Evolutionary conservation across 2,113 vertebrate genomes (phyloP).

Genomic region (Capreolus pygargus): DNA sequence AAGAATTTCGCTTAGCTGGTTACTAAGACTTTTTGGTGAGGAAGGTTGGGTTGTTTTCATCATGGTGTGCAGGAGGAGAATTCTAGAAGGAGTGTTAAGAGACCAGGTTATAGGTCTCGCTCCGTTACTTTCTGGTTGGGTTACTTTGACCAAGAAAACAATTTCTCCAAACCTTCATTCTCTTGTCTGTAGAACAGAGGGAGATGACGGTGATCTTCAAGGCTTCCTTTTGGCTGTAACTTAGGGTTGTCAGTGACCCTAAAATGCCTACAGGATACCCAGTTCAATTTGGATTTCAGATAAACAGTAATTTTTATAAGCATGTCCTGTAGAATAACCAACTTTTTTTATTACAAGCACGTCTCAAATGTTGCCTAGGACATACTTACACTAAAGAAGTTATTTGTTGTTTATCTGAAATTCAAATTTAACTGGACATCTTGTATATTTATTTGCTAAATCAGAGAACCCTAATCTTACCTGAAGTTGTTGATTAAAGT

Average conservation of each 20-base stretch:
- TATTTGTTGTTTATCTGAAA: neutral
- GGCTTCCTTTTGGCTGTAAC: neutral
- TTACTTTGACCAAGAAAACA: neutral
- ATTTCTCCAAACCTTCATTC: neutral
- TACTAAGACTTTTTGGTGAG: neutral
- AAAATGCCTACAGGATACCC: neutral
- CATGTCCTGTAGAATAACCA: neutral
- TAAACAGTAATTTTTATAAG: neutral
- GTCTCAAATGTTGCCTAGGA: neutral
- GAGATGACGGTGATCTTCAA: neutral
- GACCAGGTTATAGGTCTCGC: neutral
- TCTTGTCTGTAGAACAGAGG: neutral
- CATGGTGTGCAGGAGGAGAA: fast-evolving
- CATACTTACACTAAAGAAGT: neutral
- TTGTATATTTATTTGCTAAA: neutral
- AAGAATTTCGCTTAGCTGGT: neutral
- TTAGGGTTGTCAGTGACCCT: neutral
- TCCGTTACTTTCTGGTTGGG: neutral
- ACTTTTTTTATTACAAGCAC: neutral
- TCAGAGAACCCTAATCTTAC: neutral
- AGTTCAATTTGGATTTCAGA: neutral
- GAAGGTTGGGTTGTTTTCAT: neutral
- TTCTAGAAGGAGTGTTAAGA: neutral
- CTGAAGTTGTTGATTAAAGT: neutral
- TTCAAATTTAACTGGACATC: neutral